phyloP scores from a whole-genome alignment of 1,140 invertebrate species.

The Drosophila persimilis region DNA sequence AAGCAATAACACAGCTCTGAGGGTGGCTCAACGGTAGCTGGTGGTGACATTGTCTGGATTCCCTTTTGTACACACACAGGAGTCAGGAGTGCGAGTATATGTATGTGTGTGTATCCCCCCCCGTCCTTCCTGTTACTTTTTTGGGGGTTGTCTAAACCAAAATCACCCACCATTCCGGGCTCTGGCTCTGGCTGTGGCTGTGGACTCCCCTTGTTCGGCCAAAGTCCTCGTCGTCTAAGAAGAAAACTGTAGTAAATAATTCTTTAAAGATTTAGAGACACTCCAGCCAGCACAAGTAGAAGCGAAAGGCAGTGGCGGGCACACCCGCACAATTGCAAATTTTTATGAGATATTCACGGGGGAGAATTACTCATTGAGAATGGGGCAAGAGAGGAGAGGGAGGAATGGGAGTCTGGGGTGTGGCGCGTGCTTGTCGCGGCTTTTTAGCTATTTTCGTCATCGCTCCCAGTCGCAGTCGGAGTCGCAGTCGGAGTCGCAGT shows the following conservation, averaged over 20 bases:
- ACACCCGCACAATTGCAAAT: constrained; percentile 70
- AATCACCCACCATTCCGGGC: constrained; percentile 28
- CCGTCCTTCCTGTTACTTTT: constrained; percentile 6
- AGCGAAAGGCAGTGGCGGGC: constrained; percentile 41
- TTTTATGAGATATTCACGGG: constrained; percentile 68
- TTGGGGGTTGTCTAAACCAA: constrained; percentile 35
- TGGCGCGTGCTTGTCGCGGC: constrained; percentile 69
- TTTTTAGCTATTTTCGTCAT: constrained; percentile 72
- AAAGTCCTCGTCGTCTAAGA: constrained; percentile 27
- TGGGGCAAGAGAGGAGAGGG: not conserved
- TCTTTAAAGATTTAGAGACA: constrained; percentile 81
- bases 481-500: not conserved
- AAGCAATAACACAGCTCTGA: constrained; percentile 65
- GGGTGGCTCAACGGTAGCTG: constrained; percentile 76
- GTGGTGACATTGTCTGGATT: constrained; percentile 73
- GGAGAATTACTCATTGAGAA: constrained; percentile 3
- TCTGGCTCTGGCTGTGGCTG: too few relatives aligned
- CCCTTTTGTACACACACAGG: constrained; percentile 1
- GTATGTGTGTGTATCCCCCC: too few relatives aligned
- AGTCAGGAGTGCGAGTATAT: not conserved
- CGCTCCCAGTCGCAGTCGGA: not conserved
- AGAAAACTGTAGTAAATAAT: constrained; percentile 77
- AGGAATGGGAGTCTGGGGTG: constrained; percentile 6
- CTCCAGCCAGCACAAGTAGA: constrained; percentile 17
- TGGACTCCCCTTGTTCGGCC: too few relatives aligned